A percentile compares a stretch with the other conserved stretches of the same genome.
Conservation (phyloP, 2,113 vertebrate species). For the Talpa occidentalis region DNA sequence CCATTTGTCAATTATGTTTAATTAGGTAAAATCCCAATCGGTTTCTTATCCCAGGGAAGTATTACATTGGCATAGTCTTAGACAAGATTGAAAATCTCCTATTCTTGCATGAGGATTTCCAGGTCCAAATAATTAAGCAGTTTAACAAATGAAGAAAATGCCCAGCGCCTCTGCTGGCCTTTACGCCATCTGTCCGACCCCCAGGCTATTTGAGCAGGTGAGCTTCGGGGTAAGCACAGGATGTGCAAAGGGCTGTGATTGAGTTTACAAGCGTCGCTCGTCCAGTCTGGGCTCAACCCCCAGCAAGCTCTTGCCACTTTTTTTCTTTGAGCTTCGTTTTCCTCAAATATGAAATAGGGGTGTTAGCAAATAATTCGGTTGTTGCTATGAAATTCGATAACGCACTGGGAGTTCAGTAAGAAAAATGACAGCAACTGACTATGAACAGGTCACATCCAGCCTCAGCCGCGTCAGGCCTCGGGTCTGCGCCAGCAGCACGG, state of each 20-base stretch:
- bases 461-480: neutral
- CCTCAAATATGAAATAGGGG: neutral
- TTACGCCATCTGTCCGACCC: neutral
- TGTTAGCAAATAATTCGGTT: neutral
- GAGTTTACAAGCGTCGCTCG: neutral
- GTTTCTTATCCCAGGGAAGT: too few relatives aligned
- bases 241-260: too few relatives aligned
- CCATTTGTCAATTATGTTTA: too few relatives aligned
- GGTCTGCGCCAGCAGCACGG: too few relatives aligned
- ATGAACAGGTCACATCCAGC: neutral
- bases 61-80: too few relatives aligned
- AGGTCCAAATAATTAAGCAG: too few relatives aligned
- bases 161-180: too few relatives aligned
- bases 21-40: too few relatives aligned
- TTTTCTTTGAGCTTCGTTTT: neutral
- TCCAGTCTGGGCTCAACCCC: neutral
- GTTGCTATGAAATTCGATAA: neutral
- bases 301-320: neutral
- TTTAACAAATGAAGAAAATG: too few relatives aligned
- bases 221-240: fast-evolving
- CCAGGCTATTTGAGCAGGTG: fast-evolving
- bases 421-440: neutral
- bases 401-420: too few relatives aligned
- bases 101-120: too few relatives aligned
- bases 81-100: too few relatives aligned